Percentiles rank a stretch among this genome's conserved stretches.
These are phyloP conservation scores for Acropora yongei DNA, from an alignment of 64 coral and sea anemone species.

Conservation along the genomic window DNA sequence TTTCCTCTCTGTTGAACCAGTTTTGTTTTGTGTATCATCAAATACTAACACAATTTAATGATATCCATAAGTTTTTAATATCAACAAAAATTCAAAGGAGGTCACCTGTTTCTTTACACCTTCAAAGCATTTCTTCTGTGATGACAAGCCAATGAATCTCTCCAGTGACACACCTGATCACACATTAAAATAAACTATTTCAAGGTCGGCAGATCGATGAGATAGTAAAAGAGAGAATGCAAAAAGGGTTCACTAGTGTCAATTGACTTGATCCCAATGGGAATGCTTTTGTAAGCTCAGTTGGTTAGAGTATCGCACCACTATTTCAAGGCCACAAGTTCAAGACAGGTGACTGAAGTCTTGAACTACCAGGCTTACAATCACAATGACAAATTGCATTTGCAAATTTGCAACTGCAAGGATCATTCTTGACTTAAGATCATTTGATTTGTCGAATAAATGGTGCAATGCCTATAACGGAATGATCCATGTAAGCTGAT, in stretches of 20 bases:
- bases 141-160: neutral
- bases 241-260: neutral
- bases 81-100: neutral
- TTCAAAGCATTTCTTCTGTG: slow-evolving; percentile 36
- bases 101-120: neutral
- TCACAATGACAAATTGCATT: too few relatives aligned
- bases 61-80: neutral
- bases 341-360: too few relatives aligned
- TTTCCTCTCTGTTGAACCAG: neutral
- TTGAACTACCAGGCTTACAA: too few relatives aligned
- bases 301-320: too few relatives aligned
- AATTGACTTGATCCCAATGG: too few relatives aligned
- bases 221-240: neutral
- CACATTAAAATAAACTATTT: neutral
- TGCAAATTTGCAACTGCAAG: neutral
- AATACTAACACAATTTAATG: neutral
- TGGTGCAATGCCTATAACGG: neutral
- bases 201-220: too few relatives aligned
- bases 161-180: neutral
- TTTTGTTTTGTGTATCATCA: neutral
- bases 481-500: neutral
- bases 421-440: too few relatives aligned
- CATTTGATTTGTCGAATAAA: too few relatives aligned
- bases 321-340: too few relatives aligned
- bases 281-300: too few relatives aligned